Evolutionary conservation across 1,140 invertebrate species (phyloP).

Genomic region (Macrostomum lignano): DNA sequence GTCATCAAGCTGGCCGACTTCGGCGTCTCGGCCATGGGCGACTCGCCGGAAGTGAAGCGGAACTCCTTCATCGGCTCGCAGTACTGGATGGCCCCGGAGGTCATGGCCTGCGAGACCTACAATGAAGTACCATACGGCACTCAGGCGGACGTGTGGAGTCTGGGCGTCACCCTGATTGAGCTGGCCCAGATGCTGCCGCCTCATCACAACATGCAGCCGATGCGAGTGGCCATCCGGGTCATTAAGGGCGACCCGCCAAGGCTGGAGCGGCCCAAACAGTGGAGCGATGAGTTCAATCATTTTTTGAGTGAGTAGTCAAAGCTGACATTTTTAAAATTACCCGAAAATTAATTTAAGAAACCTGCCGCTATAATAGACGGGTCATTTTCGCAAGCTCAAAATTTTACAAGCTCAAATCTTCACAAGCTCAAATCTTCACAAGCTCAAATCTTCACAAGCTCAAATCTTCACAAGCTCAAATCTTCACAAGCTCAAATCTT

Average conservation of each 20-base stretch:
- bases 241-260: slow-evolving; percentile 89
- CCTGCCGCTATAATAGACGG: too few species aligned
- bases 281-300: too few species aligned
- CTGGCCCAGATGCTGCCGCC: slow-evolving; percentile 98
- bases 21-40: slow-evolving; percentile 92
- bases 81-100: slow-evolving; percentile 75
- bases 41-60: slow-evolving; percentile 69
- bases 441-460: too few species aligned
- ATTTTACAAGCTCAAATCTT: too few species aligned
- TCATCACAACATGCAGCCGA: slow-evolving; percentile 92
- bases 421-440: too few species aligned
- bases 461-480: too few species aligned
- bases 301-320: too few species aligned
- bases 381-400: too few species aligned
- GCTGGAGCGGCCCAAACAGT: too few species aligned
- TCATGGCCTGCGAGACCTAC: slow-evolving; percentile 91
- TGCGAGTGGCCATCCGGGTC: slow-evolving; percentile 85
- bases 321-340: too few species aligned
- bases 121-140: slow-evolving; percentile 95
- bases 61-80: slow-evolving; percentile 94
- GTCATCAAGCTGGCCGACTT: slow-evolving; percentile 97
- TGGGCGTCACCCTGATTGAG: slow-evolving; percentile 85
- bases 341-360: too few species aligned
- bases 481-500: too few species aligned
- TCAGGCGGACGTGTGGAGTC: slow-evolving; percentile 94